Percentiles rank a stretch among this genome's conserved stretches.
These are phyloP conservation scores for Apis dorsata DNA, from an alignment of 1,140 invertebrate genomes.

Conservation along the genomic window DNA sequence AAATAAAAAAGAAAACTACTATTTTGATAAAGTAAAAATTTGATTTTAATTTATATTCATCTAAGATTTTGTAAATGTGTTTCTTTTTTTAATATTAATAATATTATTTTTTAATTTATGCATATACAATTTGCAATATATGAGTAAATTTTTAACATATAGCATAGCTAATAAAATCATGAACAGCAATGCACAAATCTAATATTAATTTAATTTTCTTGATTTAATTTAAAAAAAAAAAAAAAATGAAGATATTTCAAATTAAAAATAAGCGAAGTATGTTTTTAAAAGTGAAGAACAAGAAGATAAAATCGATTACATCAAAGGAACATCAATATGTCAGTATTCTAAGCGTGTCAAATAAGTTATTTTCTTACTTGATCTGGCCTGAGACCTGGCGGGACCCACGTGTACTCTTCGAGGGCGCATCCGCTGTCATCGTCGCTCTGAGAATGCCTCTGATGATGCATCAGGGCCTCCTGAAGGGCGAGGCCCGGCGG, in stretches of 20 bases:
- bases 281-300: neutral
- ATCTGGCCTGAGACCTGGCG: constrained; percentile 95
- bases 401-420: constrained; percentile 99
- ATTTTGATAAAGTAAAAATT: no score
- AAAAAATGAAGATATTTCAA: neutral
- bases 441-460: constrained; percentile 95
- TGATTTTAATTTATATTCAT: no score
- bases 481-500: constrained; percentile 69
- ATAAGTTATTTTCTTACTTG: constrained; percentile 84
- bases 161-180: neutral
- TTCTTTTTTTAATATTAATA: no score
- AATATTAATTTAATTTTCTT: neutral
- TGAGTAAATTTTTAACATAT: no score
- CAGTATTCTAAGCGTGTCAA: neutral
- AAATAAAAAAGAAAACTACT: no score
- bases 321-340: neutral
- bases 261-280: neutral
- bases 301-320: neutral
- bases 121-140: no score
- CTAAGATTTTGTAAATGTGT: no score
- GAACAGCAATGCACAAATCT: neutral
- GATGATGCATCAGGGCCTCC: constrained; percentile 82
- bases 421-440: constrained; percentile 98
- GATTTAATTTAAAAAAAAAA: neutral
- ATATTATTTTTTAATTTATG: no score